Evolutionary conservation across 1,140 invertebrate species (phyloP), one percentile per base, ranked within the genome.

Genomic region (Drosophila nigrodunni): DNA sequence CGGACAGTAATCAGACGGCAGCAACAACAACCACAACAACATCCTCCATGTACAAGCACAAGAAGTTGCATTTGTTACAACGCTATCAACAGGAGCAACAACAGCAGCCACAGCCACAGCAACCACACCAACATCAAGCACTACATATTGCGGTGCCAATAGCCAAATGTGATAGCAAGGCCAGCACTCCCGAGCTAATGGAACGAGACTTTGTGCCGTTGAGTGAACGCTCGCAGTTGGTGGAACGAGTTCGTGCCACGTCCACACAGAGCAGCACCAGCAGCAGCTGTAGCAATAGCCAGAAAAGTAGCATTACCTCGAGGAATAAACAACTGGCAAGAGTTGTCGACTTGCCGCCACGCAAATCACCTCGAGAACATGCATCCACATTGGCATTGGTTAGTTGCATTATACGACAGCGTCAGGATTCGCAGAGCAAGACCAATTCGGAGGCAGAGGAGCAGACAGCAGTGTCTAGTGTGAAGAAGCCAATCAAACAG

Each of bases 341-440:
- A 72, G 92, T 59, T 61, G 89, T 61, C 2, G 93, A 95, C 58
- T 93, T 94, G 70, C 95, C 96, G 1, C 96, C 96, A 0, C 93
- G 96, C n/a, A 97, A 97, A 81, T 97, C 96, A 3, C 97, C 97
- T 0, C 93, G 97, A 34, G 97, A 97, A 90, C 97, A 97, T 82
- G 96, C 96, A 0, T 97, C 96, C 0, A 97, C 97, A 0, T 90
- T 97, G 39, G 97, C 96, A 0, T 96, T 97, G 62, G 94, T 97
- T 69, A 96, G 95, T 60, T 95, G 95, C 55, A 89, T 96, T 30
- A 92, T 95, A 9, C 93, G 95, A 8, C 93, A 94, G 58, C 91
- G 94, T 21, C 94, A 94, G 62, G 91, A 92, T 62, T 92, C 90
- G 3, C 81, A 82, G 25, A 92, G 90, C 41, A 91, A 91, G 72